phyloP scores from a whole-genome alignment of 1,140 invertebrate genomes.

The Campoletis sonorensis region DNA sequence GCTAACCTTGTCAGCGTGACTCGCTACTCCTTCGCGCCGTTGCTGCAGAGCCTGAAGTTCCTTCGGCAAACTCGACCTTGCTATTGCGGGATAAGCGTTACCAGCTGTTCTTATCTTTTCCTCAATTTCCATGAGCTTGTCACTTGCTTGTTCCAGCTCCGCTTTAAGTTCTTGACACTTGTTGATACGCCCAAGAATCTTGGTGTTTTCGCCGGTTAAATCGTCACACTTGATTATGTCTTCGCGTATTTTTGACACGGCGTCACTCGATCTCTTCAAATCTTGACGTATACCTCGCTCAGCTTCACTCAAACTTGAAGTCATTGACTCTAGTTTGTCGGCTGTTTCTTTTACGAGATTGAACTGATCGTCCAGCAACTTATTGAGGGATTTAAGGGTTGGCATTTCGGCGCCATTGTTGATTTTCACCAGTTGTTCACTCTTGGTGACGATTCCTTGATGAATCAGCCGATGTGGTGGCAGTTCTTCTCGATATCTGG shows the following conservation, averaged over 20 bases:
- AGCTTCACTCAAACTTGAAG: slow-evolving; percentile 83
- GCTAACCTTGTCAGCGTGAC: slow-evolving; percentile 88
- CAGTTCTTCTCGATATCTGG: slow-evolving; percentile 92
- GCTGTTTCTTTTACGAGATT: slow-evolving; percentile 84
- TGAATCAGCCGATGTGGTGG: slow-evolving; percentile 86
- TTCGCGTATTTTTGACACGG: slow-evolving; percentile 87
- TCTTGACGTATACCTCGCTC: slow-evolving; percentile 84
- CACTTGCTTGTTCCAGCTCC: slow-evolving; percentile 81
- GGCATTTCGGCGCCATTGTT: slow-evolving; percentile 85
- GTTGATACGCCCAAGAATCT: slow-evolving; percentile 87
- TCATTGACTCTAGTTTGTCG: slow-evolving; percentile 84
- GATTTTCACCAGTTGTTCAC: slow-evolving; percentile 86
- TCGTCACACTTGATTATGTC: slow-evolving; percentile 94
- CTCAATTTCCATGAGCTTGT: slow-evolving; percentile 78
- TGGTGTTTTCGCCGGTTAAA: slow-evolving; percentile 90
- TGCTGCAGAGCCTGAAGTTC: slow-evolving; percentile 88
- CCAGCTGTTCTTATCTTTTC: slow-evolving; percentile 78
- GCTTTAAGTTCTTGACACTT: slow-evolving; percentile 84
- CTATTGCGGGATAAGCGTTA: slow-evolving; percentile 87
- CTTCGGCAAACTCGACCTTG: slow-evolving; percentile 86
- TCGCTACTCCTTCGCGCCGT: slow-evolving; percentile 84
- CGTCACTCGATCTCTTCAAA: slow-evolving; percentile 83
- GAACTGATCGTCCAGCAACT: slow-evolving; percentile 88
- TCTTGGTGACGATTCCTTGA: slow-evolving; percentile 87
- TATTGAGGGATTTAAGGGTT: slow-evolving; percentile 82